Evolutionary conservation across 2,888 invertebrate genomes (phyloP).

Genomic region (Ormia ochracea): DNA sequence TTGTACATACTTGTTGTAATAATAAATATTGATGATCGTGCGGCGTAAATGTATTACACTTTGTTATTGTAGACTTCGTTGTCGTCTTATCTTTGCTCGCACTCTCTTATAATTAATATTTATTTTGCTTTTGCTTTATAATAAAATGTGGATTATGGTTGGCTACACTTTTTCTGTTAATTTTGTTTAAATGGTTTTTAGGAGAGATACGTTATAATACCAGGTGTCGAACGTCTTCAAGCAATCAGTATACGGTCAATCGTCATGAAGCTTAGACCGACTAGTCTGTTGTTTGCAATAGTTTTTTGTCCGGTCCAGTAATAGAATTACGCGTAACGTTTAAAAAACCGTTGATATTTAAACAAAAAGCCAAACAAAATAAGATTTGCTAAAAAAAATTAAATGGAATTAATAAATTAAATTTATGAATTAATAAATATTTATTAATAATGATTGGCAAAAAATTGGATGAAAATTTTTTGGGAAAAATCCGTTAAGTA

Average conservation of each 20-base stretch:
- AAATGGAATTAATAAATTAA: background rate
- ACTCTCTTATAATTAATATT: conserved; percentile 53
- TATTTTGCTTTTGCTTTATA: conserved; percentile 38
- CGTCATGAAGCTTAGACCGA: conserved; percentile 74
- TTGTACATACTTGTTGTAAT: background rate
- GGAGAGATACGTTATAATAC: conserved; percentile 72
- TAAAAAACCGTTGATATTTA: conserved; percentile 35
- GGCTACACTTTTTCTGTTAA: conserved; percentile 38
- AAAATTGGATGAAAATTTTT: background rate
- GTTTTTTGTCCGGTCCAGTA: conserved; percentile 9
- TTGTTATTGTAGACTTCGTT: conserved; percentile 1
- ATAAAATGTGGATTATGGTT: conserved; percentile 59
- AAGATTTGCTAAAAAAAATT: background rate
- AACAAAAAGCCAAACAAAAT: background rate
- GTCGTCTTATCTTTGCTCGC: conserved; percentile 51
- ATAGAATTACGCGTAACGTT: conserved; percentile 8
- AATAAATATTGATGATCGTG: conserved; percentile 55
- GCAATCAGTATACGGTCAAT: conserved; percentile 75
- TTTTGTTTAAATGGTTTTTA: conserved; percentile 37
- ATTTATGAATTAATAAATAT: background rate
- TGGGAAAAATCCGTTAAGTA: background rate
- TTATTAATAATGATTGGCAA: background rate
- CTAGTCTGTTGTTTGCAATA: background rate
- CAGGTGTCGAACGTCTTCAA: conserved; percentile 73
- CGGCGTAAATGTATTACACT: conserved; percentile 47